These are phyloP conservation scores for Montipora efflorescens DNA, from an alignment of 64 coral and sea anemone genomes.

Conservation along the genomic window DNA sequence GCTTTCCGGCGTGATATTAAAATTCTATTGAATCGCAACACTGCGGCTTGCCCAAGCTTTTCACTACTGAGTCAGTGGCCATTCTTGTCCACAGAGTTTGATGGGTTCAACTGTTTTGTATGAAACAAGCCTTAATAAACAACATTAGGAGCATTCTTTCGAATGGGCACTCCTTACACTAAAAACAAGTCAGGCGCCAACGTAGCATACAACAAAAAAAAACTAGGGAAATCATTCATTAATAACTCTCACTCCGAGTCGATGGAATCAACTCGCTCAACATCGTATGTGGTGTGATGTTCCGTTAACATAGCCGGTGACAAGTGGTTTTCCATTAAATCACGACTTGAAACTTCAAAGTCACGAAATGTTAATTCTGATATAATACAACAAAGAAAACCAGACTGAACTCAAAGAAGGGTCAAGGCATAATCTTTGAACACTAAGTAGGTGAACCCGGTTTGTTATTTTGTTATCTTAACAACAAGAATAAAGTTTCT, in stretches of 20 bases:
- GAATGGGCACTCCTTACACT: background rate
- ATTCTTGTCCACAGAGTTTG: background rate
- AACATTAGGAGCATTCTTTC: background rate
- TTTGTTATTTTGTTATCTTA: too few species aligned
- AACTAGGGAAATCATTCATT: background rate
- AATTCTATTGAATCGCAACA: too few species aligned
- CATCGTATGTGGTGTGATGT: background rate
- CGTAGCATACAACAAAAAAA: background rate
- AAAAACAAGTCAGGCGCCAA: background rate
- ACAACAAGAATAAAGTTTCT: too few species aligned
- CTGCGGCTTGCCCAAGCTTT: too few species aligned
- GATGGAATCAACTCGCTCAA: background rate
- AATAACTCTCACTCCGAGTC: background rate
- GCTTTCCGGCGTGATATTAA: background rate
- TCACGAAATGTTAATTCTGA: conserved; percentile 3
- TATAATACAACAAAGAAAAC: too few species aligned
- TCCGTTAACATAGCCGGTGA: background rate
- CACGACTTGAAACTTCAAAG: background rate
- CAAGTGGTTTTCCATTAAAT: background rate
- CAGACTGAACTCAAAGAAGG: too few species aligned
- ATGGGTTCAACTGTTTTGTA: background rate
- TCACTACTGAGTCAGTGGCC: too few species aligned
- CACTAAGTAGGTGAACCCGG: background rate
- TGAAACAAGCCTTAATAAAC: background rate
- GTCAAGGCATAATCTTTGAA: background rate